Conservation (phyloP, 2,888 invertebrate species). For the Cryptops parisi region DNA sequence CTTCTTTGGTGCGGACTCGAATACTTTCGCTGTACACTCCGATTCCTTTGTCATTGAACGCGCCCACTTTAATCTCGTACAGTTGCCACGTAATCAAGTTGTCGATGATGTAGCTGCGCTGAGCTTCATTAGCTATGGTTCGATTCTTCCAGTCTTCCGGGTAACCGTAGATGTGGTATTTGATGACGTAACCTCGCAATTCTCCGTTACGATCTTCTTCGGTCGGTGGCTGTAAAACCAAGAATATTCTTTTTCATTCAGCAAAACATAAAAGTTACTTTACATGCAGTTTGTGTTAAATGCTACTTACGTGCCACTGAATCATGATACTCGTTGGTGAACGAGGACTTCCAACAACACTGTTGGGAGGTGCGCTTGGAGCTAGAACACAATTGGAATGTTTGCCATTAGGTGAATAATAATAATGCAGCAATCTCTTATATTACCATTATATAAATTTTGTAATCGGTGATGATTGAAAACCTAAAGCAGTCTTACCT, state of each 20-base stretch:
- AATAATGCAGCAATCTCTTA: neutral
- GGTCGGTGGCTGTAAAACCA: constrained; percentile 52
- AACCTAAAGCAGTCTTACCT: constrained; percentile 55
- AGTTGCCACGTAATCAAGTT: constrained; percentile 96
- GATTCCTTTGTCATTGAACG: constrained; percentile 91
- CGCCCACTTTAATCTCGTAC: constrained; percentile 90
- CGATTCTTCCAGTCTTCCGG: constrained; percentile 73
- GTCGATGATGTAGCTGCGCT: constrained; percentile 74
- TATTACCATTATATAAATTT: neutral
- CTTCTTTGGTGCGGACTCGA: constrained; percentile 90
- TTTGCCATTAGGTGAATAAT: too few species aligned
- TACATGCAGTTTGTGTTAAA: neutral
- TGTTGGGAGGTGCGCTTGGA: constrained; percentile 88
- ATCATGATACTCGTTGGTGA: constrained; percentile 91
- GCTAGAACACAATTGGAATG: too few species aligned
- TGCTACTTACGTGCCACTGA: constrained; percentile 54
- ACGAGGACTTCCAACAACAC: constrained; percentile 85
- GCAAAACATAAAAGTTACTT: neutral
- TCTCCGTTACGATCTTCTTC: constrained; percentile 92
- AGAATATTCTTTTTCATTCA: neutral
- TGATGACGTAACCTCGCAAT: constrained; percentile 80
- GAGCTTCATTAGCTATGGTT: constrained; percentile 85
- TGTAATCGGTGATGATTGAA: neutral
- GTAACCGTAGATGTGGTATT: constrained; percentile 82
- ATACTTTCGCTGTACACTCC: constrained; percentile 83